A percentile compares a stretch with the other conserved stretches of the same genome.
Conservation (phyloP, 1,140 invertebrate species). For the Aphaenogaster ashmeadi region DNA sequence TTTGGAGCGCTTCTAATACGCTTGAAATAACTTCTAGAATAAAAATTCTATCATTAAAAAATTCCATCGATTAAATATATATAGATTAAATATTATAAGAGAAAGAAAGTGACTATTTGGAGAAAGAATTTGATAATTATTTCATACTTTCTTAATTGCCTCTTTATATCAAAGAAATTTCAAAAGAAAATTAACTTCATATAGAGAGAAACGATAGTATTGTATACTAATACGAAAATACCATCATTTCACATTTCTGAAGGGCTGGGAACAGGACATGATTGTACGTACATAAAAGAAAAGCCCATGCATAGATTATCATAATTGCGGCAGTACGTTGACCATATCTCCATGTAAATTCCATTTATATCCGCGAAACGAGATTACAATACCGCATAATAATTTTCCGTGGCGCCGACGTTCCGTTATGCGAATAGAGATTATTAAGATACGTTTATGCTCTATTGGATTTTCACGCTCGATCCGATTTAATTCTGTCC, state of each 20-base stretch:
- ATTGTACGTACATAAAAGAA: constrained; percentile 14
- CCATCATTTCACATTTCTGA: neutral
- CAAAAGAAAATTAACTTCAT: neutral
- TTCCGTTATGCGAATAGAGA: constrained; percentile 37
- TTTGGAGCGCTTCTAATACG: neutral
- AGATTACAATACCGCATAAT: constrained; percentile 51
- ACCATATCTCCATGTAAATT: constrained; percentile 28
- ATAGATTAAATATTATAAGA: neutral
- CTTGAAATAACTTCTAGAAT: neutral
- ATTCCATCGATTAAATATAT: neutral
- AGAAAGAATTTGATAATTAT: neutral
- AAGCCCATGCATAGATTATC: constrained; percentile 29
- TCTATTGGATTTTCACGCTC: constrained; percentile 62
- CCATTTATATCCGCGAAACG: constrained; percentile 38
- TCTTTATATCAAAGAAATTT: neutral
- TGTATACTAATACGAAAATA: neutral
- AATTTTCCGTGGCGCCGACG: constrained; percentile 38
- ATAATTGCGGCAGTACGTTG: constrained; percentile 30
- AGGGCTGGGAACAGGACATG: neutral
- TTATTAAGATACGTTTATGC: constrained; percentile 62
- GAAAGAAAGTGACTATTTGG: neutral
- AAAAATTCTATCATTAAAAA: neutral
- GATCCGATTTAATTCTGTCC: constrained; percentile 63
- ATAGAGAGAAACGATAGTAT: neutral
- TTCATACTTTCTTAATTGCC: neutral